Conservation (phyloP, 2,888 invertebrate genomes). For the Pristionchus fissidentatus region DNA sequence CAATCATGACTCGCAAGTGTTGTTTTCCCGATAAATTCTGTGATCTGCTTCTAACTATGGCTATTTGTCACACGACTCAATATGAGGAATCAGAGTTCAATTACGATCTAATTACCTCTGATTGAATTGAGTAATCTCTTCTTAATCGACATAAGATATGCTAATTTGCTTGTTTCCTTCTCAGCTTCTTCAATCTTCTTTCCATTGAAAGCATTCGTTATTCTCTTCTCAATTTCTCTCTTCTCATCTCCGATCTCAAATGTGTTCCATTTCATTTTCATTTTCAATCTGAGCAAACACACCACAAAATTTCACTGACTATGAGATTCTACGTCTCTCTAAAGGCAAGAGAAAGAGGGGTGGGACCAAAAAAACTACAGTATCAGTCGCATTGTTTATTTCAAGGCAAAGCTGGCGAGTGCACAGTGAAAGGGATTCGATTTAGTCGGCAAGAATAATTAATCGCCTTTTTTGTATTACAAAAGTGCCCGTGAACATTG, state of each 20-base stretch:
- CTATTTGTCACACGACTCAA: background rate
- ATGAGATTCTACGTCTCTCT: background rate
- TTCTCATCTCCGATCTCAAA: slow-evolving; percentile 16
- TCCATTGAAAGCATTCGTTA: background rate
- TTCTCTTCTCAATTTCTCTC: slow-evolving; percentile 25
- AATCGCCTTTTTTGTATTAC: no score
- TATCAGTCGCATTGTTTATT: no score
- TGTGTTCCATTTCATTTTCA: background rate
- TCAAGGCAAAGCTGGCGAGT: no score
- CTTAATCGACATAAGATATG: slow-evolving; percentile 42
- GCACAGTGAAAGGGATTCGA: no score
- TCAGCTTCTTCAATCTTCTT: background rate
- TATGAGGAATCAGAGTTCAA: background rate
- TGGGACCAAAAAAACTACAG: no score
- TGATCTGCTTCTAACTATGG: background rate
- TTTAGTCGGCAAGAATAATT: no score
- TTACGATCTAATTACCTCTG: slow-evolving; percentile 15
- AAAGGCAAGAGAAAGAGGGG: no score
- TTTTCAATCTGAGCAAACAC: slow-evolving; percentile 1
- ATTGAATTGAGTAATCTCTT: slow-evolving; percentile 15
- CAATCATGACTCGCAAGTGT: slow-evolving; percentile 37
- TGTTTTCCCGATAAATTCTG: slow-evolving; percentile 11
- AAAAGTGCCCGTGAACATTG: no score
- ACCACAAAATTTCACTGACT: background rate
- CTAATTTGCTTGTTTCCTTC: background rate